Evolutionary conservation across 1,140 invertebrate species (phyloP), one percentile per base, ranked within the genome.

Genomic region (Acromyrmex heyeri): DNA sequence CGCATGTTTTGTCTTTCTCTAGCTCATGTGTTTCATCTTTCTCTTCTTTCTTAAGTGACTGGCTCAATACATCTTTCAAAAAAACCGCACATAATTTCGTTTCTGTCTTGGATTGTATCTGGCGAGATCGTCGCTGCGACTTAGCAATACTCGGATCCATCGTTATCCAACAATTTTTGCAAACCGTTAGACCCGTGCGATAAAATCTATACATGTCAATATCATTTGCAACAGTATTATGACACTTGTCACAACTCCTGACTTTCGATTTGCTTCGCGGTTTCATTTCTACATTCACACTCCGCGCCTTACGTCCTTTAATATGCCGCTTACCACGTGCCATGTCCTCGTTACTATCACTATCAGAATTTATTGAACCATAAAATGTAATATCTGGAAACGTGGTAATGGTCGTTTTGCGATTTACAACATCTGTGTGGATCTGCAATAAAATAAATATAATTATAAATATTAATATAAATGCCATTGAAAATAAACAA

Each of bases 51-150:
- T 59, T 64, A 1, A 21, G 0, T 0, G 69, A 34, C 21, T 89
- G 86, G 2, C 38, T 88, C 2, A 94, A 55, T 3, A 95, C 91
- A 72, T 95, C 94, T 73, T 93, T 92, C 0, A 95, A 61, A 10
- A 94, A 93, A 16, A 95, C 93, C 24, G 92, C 78, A 61, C 95
- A 95, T 10, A 87, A 59, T 89, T 91, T 94, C 0, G 93, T 95
- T 27, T 81, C 72, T 2, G n/a, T 0, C 57, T 55, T 69, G 30
- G 24, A 12, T 14, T 69, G 4, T 65, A 27, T 14, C 88, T 55
- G 82, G n/a, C n/a, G 64, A 1, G 30, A 38, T 8, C 30, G 76
- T 8, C 87, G 87, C 1, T 86, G 83, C n/a, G 12, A 3, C 59
- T 65, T 83, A 73, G 7, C 12, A 44, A 83, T 88, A 24, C 53